Conservation (phyloP, 30 jellyfish, hydroid and myxozoan species). For the Turritopsis dohrnii region DNA sequence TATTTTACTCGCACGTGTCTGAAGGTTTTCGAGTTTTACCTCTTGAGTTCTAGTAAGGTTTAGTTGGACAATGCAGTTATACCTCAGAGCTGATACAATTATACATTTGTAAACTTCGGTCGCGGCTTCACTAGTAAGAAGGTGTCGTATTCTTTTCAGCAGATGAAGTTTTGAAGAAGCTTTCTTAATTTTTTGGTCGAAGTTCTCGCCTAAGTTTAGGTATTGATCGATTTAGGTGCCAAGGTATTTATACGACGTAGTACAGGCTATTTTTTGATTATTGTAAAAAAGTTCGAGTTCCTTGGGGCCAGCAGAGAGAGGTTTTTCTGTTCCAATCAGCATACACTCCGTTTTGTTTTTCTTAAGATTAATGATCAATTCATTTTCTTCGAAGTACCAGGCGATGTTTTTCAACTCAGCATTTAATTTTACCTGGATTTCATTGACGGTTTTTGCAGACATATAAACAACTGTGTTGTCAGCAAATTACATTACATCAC, state of each 20-base stretch:
- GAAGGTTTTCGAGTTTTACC: constrained; percentile 32
- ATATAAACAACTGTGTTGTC: constrained; percentile 52
- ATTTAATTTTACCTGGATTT: neutral
- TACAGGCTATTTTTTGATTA: neutral
- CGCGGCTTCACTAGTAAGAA: neutral
- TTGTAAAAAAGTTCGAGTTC: neutral
- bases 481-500: constrained; percentile 49
- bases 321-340: constrained; percentile 50
- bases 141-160: constrained; percentile 5
- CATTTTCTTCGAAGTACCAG: neutral
- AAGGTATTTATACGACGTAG: neutral
- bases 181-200: neutral
- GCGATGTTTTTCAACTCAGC: neutral
- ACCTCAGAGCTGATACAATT: constrained; percentile 44
- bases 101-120: constrained; percentile 45
- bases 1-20: constrained; percentile 45
- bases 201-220: constrained; percentile 7
- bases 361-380: constrained; percentile 25
- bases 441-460: constrained; percentile 35
- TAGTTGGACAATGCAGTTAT: constrained; percentile 55
- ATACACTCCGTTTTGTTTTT: constrained; percentile 46
- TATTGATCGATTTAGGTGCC: constrained; percentile 10
- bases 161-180: constrained; percentile 20
- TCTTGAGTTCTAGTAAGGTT: constrained; percentile 38
- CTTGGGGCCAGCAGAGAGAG: constrained; percentile 20